phyloP scores from a whole-genome alignment of 1,140 invertebrate species.

The Hyles vespertilio region DNA sequence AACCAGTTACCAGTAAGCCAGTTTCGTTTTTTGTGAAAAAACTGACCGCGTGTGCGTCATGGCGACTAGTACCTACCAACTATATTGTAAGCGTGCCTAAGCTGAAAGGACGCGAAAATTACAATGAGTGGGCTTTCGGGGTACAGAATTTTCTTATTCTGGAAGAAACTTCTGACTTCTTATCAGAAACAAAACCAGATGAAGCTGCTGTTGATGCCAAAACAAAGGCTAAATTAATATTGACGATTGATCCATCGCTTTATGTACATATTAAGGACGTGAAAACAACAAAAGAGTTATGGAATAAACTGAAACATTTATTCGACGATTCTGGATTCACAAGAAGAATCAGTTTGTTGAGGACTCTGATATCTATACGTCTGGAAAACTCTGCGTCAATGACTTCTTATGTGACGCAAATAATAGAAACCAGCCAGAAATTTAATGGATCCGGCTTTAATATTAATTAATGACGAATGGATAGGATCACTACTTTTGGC shows the following conservation, averaged over 20 bases:
- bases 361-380: constrained; percentile 5
- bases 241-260: background rate
- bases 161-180: too few relatives aligned
- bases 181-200: too few relatives aligned
- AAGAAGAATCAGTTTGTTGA: background rate
- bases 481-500: constrained; percentile 1
- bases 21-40: too few relatives aligned
- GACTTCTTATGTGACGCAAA: too few relatives aligned
- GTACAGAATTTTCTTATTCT: too few relatives aligned
- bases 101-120: too few relatives aligned
- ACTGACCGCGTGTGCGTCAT: too few relatives aligned
- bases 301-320: constrained; percentile 2
- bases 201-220: constrained; percentile 2
- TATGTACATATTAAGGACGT: constrained; percentile 2
- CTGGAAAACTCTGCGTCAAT: too few relatives aligned
- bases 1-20: too few relatives aligned
- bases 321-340: constrained; percentile 7
- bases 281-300: background rate
- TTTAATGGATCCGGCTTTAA: too few relatives aligned
- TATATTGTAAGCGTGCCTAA: constrained; percentile 5
- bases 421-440: too few relatives aligned
- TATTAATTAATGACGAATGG: background rate
- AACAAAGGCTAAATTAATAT: constrained; percentile 1
- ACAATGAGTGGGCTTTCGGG: too few relatives aligned
- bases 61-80: constrained; percentile 19